Evolutionary conservation across 2,888 invertebrate species (phyloP), one percentile per base, ranked within the genome.

Genomic region (Phragmatobia fuliginosa): DNA sequence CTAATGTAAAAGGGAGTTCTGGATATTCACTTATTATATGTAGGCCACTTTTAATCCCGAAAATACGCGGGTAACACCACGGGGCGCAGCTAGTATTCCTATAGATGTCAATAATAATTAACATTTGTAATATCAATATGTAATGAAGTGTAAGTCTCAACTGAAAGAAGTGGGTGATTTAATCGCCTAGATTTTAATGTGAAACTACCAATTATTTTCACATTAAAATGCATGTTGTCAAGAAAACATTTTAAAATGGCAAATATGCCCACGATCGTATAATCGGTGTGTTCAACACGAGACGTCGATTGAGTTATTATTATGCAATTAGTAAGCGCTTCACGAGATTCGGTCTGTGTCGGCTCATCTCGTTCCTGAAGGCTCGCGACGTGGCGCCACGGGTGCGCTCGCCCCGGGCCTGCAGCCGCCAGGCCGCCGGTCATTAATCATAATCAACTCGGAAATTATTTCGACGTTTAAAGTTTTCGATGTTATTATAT

Each of bases 361-460:
- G 83, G 81, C 78, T 74, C 73, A 79, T 81, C 82, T 80, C 76
- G 82, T 71, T 68, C 16, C 36, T 31, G 36, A 52, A 56, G 63
- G 18, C 59, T 70, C 68, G 68, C 62, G 59, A 66, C 71, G 70
- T 66, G 92, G 91, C 92, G 92, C 91, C 92, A 91, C 87, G 85
- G 89, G 86, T 84, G 86, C 88, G 83, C 83, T 74, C 80, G 83
- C 85, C 81, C 75, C 77, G 75, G 74, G 73, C 74, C 67, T 78
- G 74, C 82, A 83, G 78, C 79, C 83, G 86, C 85, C 88, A 84
- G 85, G 78, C 79, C 83, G 86, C 85, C 88, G 84, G 85, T 91
- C 94, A 94, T 95, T 94, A 93, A 95, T 95, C 94, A 95, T 93
- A 93, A 94, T 95, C 94, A 93, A 90, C 92, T 87, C 77, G 80